phyloP scores from a whole-genome alignment of 2,888 invertebrate genomes.

The Myopa testacea region DNA sequence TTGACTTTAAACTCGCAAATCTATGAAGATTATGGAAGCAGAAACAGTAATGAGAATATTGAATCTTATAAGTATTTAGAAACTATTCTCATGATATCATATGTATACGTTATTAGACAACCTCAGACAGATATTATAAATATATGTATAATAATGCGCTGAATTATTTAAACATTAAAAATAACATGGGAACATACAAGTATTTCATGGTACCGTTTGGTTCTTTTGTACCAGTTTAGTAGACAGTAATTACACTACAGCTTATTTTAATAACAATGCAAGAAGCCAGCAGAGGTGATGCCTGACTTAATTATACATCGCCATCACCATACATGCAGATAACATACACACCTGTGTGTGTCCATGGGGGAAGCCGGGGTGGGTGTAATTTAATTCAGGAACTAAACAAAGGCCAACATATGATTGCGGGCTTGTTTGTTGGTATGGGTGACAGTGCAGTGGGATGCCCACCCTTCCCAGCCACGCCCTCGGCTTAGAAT shows the following conservation, averaged over 20 bases:
- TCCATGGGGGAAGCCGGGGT: background rate
- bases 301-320: background rate
- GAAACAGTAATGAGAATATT: background rate
- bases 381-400: background rate
- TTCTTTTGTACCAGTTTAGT: too few species aligned
- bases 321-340: background rate
- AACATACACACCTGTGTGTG: background rate
- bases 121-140: too few species aligned
- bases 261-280: too few species aligned
- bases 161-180: too few species aligned
- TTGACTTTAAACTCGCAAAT: slow-evolving; percentile 87
- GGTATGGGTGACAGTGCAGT: background rate
- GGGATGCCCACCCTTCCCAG: background rate
- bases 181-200: too few species aligned
- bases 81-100: too few species aligned
- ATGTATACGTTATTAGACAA: too few species aligned
- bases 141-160: too few species aligned
- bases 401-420: background rate
- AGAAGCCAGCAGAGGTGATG: background rate
- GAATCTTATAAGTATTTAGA: too few species aligned
- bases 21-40: slow-evolving; percentile 50
- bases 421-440: background rate
- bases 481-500: slow-evolving; percentile 9
- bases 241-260: too few species aligned
- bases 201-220: too few species aligned